Evolutionary conservation across 2,797 vertebrate genomes (phyloP).

Genomic region (Phoxinus dragarum): DNA sequence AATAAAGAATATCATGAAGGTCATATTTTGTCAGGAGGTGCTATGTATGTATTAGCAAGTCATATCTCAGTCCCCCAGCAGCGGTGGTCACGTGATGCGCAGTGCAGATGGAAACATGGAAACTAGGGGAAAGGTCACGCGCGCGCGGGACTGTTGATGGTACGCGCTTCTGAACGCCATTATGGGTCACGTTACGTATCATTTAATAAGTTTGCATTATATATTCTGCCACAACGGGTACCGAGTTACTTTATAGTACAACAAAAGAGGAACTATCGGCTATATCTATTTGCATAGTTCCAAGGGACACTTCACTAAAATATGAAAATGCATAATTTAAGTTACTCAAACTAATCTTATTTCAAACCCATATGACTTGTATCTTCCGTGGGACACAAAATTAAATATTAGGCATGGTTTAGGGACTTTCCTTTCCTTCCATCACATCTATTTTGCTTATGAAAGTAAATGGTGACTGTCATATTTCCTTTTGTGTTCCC

Average conservation of each 20-base stretch:
- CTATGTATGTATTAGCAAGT: constrained; percentile 2
- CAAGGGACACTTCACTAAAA: not conserved
- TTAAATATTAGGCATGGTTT: not conserved
- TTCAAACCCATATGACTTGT: not conserved
- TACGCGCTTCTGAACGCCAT: not conserved
- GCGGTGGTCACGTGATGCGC: constrained; percentile 76
- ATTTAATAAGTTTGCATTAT: not conserved
- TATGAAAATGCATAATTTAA: not conserved
- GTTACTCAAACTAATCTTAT: not conserved
- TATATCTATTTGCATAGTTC: not conserved
- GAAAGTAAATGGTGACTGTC: not conserved
- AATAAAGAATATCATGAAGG: constrained; percentile 40
- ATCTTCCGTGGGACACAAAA: not conserved
- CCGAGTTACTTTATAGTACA: not conserved
- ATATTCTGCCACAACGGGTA: not conserved
- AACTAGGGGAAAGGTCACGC: constrained; percentile 84
- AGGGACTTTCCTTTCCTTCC: not conserved
- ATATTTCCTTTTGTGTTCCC: not conserved
- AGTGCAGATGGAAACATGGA: constrained; percentile 75
- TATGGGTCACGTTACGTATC: not conserved
- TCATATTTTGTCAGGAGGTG: constrained; percentile 4
- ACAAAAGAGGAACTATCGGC: not conserved
- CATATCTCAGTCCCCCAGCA: constrained; percentile 63
- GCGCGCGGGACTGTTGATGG: not conserved
- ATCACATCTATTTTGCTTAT: not conserved